phyloP scores from a whole-genome alignment of 2,113 vertebrate species.

The Trinectes maculatus region DNA sequence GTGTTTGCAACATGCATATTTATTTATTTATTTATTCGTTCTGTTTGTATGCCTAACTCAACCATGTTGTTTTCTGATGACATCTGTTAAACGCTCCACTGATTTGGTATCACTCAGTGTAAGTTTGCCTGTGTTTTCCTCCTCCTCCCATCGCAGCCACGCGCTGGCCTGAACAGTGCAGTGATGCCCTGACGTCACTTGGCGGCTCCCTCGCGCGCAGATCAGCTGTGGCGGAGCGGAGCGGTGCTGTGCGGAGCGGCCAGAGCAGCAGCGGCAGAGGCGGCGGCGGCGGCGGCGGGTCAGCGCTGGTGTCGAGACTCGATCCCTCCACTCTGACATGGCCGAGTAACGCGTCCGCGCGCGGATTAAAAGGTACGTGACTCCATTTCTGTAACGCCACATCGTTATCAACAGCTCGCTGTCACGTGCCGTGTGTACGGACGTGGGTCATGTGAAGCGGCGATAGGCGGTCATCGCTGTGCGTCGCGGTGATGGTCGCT shows the following conservation, averaged over 20 bases:
- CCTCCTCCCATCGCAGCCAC: neutral
- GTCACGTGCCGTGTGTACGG: neutral
- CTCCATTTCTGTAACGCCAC: neutral
- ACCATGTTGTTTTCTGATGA: too few relatives aligned
- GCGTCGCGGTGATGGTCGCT: slow-evolving; percentile 3
- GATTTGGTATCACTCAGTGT: too few relatives aligned
- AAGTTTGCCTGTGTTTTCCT: neutral
- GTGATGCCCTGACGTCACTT: slow-evolving; percentile 65
- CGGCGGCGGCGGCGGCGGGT: fast-evolving
- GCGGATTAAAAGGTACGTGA: slow-evolving; percentile 46
- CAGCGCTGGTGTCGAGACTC: neutral
- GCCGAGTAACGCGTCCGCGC: neutral
- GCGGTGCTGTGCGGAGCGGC: neutral
- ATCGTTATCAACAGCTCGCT: neutral
- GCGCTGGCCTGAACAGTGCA: slow-evolving; percentile 28
- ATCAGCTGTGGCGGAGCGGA: slow-evolving; percentile 55
- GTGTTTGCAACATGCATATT: too few relatives aligned
- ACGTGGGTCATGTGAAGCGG: neutral
- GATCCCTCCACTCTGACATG: slow-evolving; percentile 15
- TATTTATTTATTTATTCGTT: too few relatives aligned
- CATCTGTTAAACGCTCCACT: too few relatives aligned
- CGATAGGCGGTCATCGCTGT: neutral
- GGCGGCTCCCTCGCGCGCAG: slow-evolving; percentile 33
- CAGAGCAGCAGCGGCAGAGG: neutral
- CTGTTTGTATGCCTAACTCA: too few relatives aligned